These are phyloP conservation scores for Tragelaphus imberbis DNA, from an alignment of 2,113 vertebrate species.

Conservation along the genomic window DNA sequence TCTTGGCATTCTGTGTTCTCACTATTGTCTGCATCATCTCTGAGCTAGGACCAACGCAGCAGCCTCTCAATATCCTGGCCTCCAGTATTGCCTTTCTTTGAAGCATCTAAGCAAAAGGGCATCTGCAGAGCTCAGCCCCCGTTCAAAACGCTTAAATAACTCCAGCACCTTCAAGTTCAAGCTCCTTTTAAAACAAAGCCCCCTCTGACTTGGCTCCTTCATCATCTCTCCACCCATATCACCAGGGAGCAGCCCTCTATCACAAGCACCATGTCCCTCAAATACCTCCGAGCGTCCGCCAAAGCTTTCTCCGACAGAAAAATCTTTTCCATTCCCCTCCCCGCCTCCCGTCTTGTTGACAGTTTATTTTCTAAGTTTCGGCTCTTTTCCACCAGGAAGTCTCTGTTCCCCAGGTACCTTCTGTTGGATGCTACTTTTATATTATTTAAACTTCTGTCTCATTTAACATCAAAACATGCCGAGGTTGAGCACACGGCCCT, in stretches of 20 bases:
- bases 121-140: background rate
- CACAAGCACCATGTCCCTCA: background rate
- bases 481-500: background rate
- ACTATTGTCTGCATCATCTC: background rate
- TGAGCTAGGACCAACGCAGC: background rate
- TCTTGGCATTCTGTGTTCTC: background rate
- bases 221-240: background rate
- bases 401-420: background rate
- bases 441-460: background rate
- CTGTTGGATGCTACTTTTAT: background rate
- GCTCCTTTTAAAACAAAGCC: background rate
- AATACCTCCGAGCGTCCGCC: too few relatives aligned
- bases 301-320: background rate
- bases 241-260: background rate
- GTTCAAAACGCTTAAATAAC: background rate
- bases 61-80: background rate
- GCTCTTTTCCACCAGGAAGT: background rate
- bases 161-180: background rate
- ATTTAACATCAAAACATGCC: background rate
- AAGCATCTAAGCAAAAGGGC: background rate
- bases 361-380: background rate
- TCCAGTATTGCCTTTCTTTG: background rate
- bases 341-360: background rate
- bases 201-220: background rate
- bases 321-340: too few relatives aligned